A percentile compares a stretch with the other conserved stretches of the same genome.
Evolutionary conservation across 2,888 invertebrate species (phyloP).

Genomic region (Scrobipalpa atriplicella): DNA sequence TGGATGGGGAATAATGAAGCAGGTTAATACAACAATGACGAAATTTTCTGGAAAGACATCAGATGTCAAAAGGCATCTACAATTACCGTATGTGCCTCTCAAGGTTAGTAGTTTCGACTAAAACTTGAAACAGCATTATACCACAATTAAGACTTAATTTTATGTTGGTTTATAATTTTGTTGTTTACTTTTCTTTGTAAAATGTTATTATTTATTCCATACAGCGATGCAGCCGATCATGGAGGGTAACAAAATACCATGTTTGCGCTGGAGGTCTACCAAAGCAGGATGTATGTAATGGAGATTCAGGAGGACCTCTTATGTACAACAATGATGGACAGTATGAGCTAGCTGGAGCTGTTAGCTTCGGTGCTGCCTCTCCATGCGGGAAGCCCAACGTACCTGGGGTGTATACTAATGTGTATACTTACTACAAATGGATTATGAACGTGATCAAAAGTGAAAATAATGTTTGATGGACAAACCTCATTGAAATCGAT

Average conservation of each 20-base stretch:
- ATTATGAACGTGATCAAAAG: not conserved
- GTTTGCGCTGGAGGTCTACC: constrained; percentile 14
- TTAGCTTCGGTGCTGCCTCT: not conserved
- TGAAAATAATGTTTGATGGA: too few relatives aligned
- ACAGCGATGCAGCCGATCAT: not conserved
- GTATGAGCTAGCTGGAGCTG: constrained; percentile 6
- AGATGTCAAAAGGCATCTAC: not conserved
- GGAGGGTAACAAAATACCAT: not conserved
- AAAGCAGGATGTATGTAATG: constrained; percentile 1
- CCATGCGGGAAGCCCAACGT: not conserved
- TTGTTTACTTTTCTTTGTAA: too few relatives aligned
- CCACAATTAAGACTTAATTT: too few relatives aligned
- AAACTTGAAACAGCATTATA: too few relatives aligned
- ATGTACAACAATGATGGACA: constrained; percentile 21
- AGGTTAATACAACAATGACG: not conserved
- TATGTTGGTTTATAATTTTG: too few relatives aligned
- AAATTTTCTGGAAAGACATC: not conserved
- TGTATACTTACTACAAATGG: not conserved
- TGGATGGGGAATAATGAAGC: not conserved
- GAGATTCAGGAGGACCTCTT: constrained; percentile 23
- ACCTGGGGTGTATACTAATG: constrained; percentile 23
- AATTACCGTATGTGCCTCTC: not conserved
- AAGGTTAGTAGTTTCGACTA: not conserved
- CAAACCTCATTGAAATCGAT: too few relatives aligned
- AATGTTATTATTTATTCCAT: too few relatives aligned